Evolutionary conservation across 2,797 vertebrate genomes (phyloP).

Genomic region (Mormyrus proboscirostris): DNA sequence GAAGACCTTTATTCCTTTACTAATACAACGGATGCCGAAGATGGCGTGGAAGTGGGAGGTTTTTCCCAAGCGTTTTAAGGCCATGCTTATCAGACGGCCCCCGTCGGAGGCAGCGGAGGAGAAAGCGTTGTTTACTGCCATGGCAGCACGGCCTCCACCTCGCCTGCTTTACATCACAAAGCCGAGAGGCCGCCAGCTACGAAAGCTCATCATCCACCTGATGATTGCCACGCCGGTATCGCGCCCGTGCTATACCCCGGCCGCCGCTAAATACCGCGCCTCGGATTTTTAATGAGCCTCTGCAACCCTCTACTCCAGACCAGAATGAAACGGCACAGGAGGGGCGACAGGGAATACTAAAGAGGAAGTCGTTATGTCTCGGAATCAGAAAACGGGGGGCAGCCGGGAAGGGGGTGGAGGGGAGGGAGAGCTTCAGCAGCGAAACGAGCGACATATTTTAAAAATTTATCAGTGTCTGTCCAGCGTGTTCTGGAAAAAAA

Average conservation of each 20-base stretch:
- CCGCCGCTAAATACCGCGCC: background rate
- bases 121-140: slow-evolving; percentile 11
- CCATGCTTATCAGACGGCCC: background rate
- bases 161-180: slow-evolving; percentile 24
- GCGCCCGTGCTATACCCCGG: background rate
- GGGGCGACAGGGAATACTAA: background rate
- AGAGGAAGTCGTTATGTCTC: slow-evolving; percentile 20
- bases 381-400: background rate
- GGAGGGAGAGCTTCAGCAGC: background rate
- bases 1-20: background rate
- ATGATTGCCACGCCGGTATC: background rate
- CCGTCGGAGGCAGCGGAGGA: background rate
- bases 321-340: background rate
- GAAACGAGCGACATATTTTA: background rate
- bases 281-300: slow-evolving; percentile 16
- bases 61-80: background rate
- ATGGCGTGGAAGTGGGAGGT: background rate
- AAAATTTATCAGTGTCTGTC: background rate
- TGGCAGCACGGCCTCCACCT: background rate
- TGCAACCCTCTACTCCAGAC: background rate
- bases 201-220: slow-evolving; percentile 18
- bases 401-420: background rate
- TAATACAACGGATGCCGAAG: background rate
- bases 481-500: background rate
- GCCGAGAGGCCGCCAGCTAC: background rate